Evolutionary conservation across 2,113 vertebrate species (phyloP), one percentile per base, ranked within the genome.

Genomic region (Oreochromis tanganicae): DNA sequence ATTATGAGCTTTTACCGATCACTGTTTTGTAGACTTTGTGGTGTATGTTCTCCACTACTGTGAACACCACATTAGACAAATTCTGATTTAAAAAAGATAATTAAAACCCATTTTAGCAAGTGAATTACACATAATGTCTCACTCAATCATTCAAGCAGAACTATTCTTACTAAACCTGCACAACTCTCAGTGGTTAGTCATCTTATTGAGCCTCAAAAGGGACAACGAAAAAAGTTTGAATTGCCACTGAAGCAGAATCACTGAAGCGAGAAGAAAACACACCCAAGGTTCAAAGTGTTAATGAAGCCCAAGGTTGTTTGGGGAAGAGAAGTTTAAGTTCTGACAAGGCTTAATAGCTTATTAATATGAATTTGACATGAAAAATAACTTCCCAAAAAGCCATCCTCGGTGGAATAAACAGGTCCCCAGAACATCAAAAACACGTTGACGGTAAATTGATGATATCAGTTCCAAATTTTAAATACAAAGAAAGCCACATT

Each of bases 231-330:
- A 85, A 81, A 87, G 17, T 56, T 63, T 78, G 85, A 84, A 21
- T 13, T 9, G 50, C 52, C 78, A 29, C 54, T 1, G 32, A 71
- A 83, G 87, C 71, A 86, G 54, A 92, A 63, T 66, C 88, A 73
- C 8, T 32, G 86, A 87, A 83, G 92, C 66, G 16, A 16, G 52
- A 90, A 81, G 84, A 83, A 90, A 50, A 92, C 88, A 90, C 66
- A 86, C 41, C 61, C 83, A 41, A 21, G 41, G 80, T 88, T 83
- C 84, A 91, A 80, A 85, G 88, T 91, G 83, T 91, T 92, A 91
- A 93, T 89, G 80, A 93, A 92, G 87, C 82, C 84, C 89, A 92
- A 92, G 83, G 88, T 92, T 89, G 89, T 85, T 88, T 17, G 68
- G 83, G 86, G 85, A 90, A 85, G 83, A 50, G 48, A 89, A 66